Base-by-base conservation (phyloP, 2,113 vertebrate species). In the Pandion haliaetus region DNA sequence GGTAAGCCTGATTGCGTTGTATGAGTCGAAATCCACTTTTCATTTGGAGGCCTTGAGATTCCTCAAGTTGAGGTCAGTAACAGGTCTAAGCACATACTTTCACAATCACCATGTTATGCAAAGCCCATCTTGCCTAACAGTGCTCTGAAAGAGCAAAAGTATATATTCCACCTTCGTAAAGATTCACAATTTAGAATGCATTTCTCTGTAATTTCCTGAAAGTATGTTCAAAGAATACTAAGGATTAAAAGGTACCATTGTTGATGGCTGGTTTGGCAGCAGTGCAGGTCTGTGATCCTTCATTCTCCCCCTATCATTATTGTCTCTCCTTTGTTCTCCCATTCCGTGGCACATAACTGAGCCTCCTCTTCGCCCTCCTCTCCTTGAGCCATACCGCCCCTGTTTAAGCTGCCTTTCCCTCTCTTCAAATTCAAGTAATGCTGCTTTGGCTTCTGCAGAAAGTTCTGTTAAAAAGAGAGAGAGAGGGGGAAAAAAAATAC, bases 401-500 rank as follows among this genome's bases (percentile, higher is more conserved):
- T 99, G 99, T 85, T 98, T 99, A 32, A 99, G 98, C 91, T 99
- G 99, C 7, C 99, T 98, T 67, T 99, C 99, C 88, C 99, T 98
- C 87, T 99, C 99, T 93, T 99, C 99, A 69, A 99, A 99, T 88
- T 99, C 98, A 77, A 98, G 98, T 90, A 99, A 91, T 3, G 99
- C 99, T 32, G 99, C 99, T 94, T 99, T 99, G 89, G 99, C 99
- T 97, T 99, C 99, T 61, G 99, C 99, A 16, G 99, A 99, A 87
- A 99, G 99, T 87, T 99, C 99, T 99, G 93, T 93, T 50, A 62
- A 52, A 59, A 62, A 52, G 57, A 81, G 78, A 91, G 6, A 85
- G 80, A 97, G 88, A 97, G 1, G 4, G 12, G 7, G 24, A 7
- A 29, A 54, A 72, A 49, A 80, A 71, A n/a, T 2, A 71, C 4